Conservation (phyloP, 2,113 vertebrate species). For the Bubo blakistoni region DNA sequence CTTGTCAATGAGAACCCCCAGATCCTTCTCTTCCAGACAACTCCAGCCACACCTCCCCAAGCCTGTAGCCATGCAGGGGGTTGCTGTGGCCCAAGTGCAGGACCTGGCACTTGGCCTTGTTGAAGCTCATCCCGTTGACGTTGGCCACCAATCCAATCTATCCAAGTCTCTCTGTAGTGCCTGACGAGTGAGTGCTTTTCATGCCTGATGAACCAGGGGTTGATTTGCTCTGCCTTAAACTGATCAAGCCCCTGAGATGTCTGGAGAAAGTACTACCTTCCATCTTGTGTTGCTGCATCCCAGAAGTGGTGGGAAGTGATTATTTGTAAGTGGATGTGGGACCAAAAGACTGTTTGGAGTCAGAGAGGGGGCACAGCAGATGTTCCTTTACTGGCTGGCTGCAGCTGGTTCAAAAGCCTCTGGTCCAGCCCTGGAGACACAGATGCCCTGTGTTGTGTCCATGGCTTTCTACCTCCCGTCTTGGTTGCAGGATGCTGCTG, state of each 20-base stretch:
- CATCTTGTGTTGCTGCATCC: background rate
- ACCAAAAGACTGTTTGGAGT: background rate
- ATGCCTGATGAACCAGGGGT: background rate
- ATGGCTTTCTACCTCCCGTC: background rate
- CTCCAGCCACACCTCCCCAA: too few relatives aligned
- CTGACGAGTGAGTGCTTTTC: background rate
- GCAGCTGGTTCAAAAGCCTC: background rate
- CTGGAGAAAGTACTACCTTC: background rate
- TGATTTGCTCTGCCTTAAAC: background rate
- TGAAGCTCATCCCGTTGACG: too few relatives aligned
- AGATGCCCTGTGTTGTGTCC: fast-evolving
- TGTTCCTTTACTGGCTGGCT: background rate
- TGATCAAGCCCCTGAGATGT: background rate
- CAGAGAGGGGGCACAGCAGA: background rate
- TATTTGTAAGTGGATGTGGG: background rate
- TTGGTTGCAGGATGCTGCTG: background rate
- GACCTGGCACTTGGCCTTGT: too few relatives aligned
- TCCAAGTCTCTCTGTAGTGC: too few relatives aligned
- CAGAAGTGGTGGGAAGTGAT: background rate
- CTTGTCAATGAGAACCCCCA: too few relatives aligned
- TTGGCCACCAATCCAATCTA: too few relatives aligned
- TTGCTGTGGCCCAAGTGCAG: too few relatives aligned
- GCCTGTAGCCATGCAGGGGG: too few relatives aligned
- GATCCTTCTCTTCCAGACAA: too few relatives aligned
- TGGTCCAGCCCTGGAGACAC: background rate